A percentile compares a stretch with the other conserved stretches of the same genome.
Evolutionary conservation across 92 coral and sea anemone genomes (phyloP).

Genomic region (Paragorgia papillata): DNA sequence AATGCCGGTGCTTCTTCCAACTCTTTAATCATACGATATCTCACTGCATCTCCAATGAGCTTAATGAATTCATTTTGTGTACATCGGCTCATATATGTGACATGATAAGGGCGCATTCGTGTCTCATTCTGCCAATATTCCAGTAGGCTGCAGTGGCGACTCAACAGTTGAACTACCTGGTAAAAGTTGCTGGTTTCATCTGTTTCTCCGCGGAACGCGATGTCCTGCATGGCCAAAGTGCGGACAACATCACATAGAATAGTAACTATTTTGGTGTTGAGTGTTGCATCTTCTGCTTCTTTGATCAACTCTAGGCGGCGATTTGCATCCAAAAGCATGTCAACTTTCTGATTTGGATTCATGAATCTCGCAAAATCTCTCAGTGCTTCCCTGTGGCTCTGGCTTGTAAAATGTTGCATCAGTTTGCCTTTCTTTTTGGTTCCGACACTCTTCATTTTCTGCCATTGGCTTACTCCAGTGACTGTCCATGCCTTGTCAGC

Average conservation of each 20-base stretch:
- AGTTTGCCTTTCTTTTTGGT: slow-evolving; percentile 14
- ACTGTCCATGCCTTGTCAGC: background rate
- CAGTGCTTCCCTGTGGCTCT: background rate
- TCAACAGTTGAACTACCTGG: background rate
- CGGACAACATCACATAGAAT: slow-evolving; percentile 19
- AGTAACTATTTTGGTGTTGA: background rate
- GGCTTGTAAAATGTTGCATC: slow-evolving; percentile 1
- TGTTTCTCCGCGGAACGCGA: slow-evolving; percentile 17
- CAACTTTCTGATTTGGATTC: background rate
- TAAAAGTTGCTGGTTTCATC: slow-evolving; percentile 14
- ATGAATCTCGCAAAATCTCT: background rate
- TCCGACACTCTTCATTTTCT: slow-evolving; percentile 11
- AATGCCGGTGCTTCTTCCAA: too few species aligned
- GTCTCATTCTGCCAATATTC: slow-evolving; percentile 1
- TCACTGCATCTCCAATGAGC: slow-evolving; percentile 30
- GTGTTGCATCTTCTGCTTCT: background rate
- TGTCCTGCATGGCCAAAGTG: slow-evolving; percentile 7
- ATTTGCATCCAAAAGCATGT: background rate
- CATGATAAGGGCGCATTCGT: background rate
- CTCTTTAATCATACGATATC: slow-evolving; percentile 5
- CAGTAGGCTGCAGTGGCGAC: background rate
- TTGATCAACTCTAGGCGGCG: slow-evolving; percentile 9
- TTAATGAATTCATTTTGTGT: slow-evolving; percentile 23
- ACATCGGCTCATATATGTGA: background rate
- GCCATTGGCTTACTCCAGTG: slow-evolving; percentile 4